These are phyloP conservation scores for Amphipoea oculea DNA, from an alignment of 2,888 invertebrate species.

Conservation along the genomic window DNA sequence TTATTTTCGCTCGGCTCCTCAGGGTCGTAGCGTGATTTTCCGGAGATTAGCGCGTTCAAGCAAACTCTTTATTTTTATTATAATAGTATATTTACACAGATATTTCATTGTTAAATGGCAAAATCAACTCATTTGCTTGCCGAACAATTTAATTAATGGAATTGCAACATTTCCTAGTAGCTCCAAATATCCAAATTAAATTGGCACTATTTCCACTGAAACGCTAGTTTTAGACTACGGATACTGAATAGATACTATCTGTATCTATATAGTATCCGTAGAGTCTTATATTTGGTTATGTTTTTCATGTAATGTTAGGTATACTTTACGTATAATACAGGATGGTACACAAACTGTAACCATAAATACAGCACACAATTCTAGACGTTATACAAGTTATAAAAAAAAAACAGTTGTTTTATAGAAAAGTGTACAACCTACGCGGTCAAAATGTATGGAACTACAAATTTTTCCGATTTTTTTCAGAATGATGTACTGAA, in stretches of 20 bases:
- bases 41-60: background rate
- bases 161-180: slow-evolving; percentile 4
- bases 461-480: too few species aligned
- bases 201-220: background rate
- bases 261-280: background rate
- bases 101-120: background rate
- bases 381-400: too few species aligned
- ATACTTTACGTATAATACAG: background rate
- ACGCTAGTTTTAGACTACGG: too few species aligned
- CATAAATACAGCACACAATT: background rate
- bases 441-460: too few species aligned
- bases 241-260: background rate
- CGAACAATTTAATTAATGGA: background rate
- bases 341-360: background rate
- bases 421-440: too few species aligned
- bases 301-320: background rate
- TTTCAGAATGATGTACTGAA: background rate
- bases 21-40: background rate
- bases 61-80: background rate
- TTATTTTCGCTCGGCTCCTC: background rate
- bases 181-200: slow-evolving; percentile 1
- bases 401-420: too few species aligned
- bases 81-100: background rate
- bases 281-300: background rate
- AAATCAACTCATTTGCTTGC: background rate